Percentiles rank a stretch among this genome's conserved stretches.
These are phyloP conservation scores for Brachionus plicatilis DNA, from an alignment of 1,140 invertebrate genomes.

Conservation along the genomic window DNA sequence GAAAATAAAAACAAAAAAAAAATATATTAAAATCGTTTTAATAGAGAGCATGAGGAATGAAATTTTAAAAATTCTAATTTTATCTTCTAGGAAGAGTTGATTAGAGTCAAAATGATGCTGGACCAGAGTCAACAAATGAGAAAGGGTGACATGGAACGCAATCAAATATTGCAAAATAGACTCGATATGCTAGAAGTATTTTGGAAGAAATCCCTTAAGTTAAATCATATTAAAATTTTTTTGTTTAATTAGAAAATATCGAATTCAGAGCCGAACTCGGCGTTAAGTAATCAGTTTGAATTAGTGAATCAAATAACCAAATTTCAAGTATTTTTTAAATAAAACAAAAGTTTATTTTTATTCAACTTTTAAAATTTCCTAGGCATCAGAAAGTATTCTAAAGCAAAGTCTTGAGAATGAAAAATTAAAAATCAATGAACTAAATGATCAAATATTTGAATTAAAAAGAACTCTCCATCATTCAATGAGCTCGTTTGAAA, in stretches of 20 bases:
- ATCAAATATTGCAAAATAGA: slow-evolving; percentile 29
- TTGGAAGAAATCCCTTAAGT: neutral
- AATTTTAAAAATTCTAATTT: neutral
- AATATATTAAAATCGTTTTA: neutral
- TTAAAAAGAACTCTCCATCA: neutral
- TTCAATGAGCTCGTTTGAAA: neutral
- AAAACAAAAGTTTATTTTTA: neutral
- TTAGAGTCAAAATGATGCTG: slow-evolving; percentile 1
- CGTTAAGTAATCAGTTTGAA: neutral
- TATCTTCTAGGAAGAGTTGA: slow-evolving; percentile 13
- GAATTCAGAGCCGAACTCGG: neutral
- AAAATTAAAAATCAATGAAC: neutral
- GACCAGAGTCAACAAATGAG: slow-evolving; percentile 31
- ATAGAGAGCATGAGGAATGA: neutral
- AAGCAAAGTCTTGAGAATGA: neutral
- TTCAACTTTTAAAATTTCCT: neutral
- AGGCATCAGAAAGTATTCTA: neutral
- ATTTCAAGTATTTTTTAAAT: neutral
- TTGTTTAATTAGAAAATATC: slow-evolving; percentile 15
- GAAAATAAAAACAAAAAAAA: neutral
- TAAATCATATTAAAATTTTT: neutral
- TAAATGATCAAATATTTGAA: slow-evolving; percentile 33
- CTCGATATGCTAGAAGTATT: neutral
- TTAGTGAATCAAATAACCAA: slow-evolving; percentile 25
- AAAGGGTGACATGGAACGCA: slow-evolving; percentile 33